Conservation (phyloP, 2,113 vertebrate genomes). For the Dasyurus viverrinus region DNA sequence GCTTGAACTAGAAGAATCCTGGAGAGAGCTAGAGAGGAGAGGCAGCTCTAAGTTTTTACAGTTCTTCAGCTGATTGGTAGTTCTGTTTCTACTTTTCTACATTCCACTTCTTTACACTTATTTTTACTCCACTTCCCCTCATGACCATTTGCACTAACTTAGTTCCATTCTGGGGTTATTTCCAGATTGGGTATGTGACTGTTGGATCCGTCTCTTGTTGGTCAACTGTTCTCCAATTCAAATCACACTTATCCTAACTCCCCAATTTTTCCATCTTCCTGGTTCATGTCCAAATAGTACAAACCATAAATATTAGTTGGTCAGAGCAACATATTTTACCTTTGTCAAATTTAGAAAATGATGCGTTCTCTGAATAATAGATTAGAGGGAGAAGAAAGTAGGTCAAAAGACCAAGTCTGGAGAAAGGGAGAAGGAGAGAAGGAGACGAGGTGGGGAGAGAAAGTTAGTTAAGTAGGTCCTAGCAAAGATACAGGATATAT, state of each 20-base stretch:
- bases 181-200: too few relatives aligned
- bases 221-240: neutral
- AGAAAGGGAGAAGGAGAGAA: too few relatives aligned
- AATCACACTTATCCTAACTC: fast-evolving
- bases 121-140: neutral
- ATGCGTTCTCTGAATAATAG: neutral
- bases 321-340: neutral
- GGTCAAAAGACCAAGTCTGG: neutral
- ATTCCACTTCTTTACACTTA: neutral
- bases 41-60: neutral
- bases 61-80: neutral
- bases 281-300: neutral
- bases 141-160: neutral
- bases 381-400: neutral
- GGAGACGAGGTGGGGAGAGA: neutral
- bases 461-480: neutral
- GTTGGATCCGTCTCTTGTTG: neutral
- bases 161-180: neutral
- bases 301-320: neutral
- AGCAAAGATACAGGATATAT: neutral
- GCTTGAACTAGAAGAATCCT: neutral
- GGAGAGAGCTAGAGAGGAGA: neutral
- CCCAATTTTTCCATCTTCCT: neutral
- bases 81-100: neutral
- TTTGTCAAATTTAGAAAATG: neutral